Percentiles rank a stretch among this genome's conserved stretches.
Evolutionary conservation across 2,113 vertebrate species (phyloP).

Genomic region (Microtus pennsylvanicus): DNA sequence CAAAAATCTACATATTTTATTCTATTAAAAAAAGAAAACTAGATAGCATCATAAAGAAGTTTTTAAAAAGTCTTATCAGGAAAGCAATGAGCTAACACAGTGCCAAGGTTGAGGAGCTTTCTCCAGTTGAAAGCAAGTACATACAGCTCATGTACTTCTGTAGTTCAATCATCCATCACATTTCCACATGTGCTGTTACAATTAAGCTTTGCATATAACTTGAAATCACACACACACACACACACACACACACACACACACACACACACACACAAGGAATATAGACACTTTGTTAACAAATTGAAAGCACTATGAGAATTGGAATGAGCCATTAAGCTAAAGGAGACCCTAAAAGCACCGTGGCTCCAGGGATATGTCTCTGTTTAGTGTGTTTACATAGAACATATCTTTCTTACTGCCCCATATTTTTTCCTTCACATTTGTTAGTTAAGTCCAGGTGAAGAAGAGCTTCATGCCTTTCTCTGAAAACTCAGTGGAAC

Average conservation of each 20-base stretch:
- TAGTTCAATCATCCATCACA: not conserved
- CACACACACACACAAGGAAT: not conserved
- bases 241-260: too few species aligned
- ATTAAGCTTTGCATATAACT: not conserved
- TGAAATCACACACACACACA: not conserved
- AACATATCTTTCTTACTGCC: not conserved
- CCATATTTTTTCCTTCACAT: not conserved
- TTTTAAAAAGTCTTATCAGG: constrained; percentile 15
- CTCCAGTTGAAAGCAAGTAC: not conserved
- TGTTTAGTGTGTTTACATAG: not conserved
- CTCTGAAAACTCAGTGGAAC: not conserved
- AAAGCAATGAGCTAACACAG: not conserved
- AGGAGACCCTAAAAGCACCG: too few species aligned
- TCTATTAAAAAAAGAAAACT: not conserved
- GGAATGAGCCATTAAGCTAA: not conserved
- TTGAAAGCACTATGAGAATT: too few species aligned
- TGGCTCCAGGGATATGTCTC: too few species aligned
- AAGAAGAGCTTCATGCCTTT: not conserved
- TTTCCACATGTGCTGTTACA: not conserved
- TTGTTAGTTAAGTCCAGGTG: not conserved
- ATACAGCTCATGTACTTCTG: not conserved
- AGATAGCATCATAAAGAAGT: not conserved
- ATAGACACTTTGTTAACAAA: not conserved
- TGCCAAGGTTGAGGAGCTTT: not conserved
- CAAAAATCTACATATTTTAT: too few species aligned